Evolutionary conservation across 2,888 invertebrate genomes (phyloP), one percentile per base, ranked within the genome.

Genomic region (Hypomecis atomaria): DNA sequence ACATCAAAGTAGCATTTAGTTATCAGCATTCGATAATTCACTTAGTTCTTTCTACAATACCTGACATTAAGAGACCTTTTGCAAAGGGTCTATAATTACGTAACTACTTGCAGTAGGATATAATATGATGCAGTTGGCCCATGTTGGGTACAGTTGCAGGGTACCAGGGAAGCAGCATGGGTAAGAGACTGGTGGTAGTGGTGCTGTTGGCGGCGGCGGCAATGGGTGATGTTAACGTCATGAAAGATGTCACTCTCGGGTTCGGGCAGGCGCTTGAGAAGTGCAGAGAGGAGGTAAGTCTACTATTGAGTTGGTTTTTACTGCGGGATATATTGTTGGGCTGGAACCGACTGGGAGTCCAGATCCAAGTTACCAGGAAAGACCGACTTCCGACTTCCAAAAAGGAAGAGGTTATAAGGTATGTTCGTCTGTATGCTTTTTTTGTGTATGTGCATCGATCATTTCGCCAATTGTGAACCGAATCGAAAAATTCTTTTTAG

Each of bases 181-280:
- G 8, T 4, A 37, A 36, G 44, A 52, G 36, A 10, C 34, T 65
- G 47, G 23, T 38, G 47, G 23, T n/a, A 10, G 44, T 74, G 58
- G 13, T 74, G 48, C 42, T 73, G 52, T 10, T 71, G 65, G 53
- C 44, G 9, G 61, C 58, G 36, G 67, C 61, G 13, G 64, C 66
- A 59, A 59, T 60, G 13, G 82, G 78, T 2, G 81, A 78, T 62
- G 79, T 81, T 37, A 77, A 76, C 23, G 82, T 92, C 71, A 85
- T 92, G 89, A 91, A 89, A 68, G 90, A 92, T 58, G 86, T 92
- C 68, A 92, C 92, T 0, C 81, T 92, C 1, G 92, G 92, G 7
- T 92, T 92, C 67, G 92, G 92, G 1, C 82, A 91, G 73, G 92
- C 92, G 50, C 78, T 92, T 6, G 78, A 90, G 33, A 81, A 82